phyloP scores from a whole-genome alignment of 2,797 vertebrate species.

The Urosaurus nigricauda region DNA sequence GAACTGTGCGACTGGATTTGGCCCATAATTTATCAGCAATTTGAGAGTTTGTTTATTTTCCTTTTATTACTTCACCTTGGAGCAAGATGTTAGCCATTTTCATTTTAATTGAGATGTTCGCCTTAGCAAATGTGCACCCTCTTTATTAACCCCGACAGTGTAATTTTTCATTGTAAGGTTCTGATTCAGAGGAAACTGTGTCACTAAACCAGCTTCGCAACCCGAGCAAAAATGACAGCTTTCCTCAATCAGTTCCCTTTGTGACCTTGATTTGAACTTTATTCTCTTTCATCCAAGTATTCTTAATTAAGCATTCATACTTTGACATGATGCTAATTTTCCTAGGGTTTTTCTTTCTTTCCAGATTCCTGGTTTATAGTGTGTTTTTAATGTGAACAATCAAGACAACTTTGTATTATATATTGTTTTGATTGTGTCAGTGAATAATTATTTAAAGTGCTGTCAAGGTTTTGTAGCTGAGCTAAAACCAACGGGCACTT shows the following conservation, averaged over 20 bases:
- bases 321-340: constrained; percentile 75
- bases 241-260: constrained; percentile 80
- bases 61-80: constrained; percentile 58
- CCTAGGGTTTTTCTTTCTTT: constrained; percentile 50
- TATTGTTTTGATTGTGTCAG: constrained; percentile 68
- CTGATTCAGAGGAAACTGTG: constrained; percentile 73
- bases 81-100: constrained; percentile 64
- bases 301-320: constrained; percentile 79
- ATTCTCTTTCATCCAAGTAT: constrained; percentile 80
- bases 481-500: constrained; percentile 45
- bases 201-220: constrained; percentile 70
- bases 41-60: constrained; percentile 40
- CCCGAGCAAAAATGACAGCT: constrained; percentile 73
- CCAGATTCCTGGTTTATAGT: constrained; percentile 69
- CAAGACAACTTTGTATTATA: constrained; percentile 63
- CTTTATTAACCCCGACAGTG: constrained; percentile 80
- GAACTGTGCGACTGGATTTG: background rate
- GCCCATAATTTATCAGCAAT: constrained; percentile 35
- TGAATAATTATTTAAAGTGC: constrained; percentile 65
- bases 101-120: constrained; percentile 74
- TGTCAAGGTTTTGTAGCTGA: constrained; percentile 54
- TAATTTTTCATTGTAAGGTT: constrained; percentile 77
- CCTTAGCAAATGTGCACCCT: constrained; percentile 68
- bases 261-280: constrained; percentile 83
- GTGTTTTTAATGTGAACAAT: constrained; percentile 63